Percentiles rank a stretch among this genome's conserved stretches.
Evolutionary conservation across 2,113 vertebrate genomes (phyloP).

Genomic region (Phaethornis superciliosus): DNA sequence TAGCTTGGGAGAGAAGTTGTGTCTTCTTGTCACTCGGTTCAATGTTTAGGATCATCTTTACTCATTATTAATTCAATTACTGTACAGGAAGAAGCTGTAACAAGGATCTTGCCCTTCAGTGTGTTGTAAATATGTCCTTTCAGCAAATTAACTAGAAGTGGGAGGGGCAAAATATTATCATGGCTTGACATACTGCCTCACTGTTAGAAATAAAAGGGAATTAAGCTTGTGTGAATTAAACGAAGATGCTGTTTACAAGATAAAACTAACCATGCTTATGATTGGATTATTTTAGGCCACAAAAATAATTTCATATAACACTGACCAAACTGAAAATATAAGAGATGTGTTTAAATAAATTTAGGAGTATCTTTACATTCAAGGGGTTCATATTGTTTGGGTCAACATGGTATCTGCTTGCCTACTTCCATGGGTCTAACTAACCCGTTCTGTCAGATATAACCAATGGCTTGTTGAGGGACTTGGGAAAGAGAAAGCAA

Average conservation of each 20-base stretch:
- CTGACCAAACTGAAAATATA: neutral
- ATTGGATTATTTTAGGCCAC: neutral
- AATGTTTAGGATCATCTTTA: neutral
- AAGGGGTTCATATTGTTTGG: neutral
- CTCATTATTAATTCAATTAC: neutral
- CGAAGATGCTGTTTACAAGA: neutral
- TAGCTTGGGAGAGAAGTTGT: neutral
- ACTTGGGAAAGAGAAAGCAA: conserved; percentile 31
- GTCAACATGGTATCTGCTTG: neutral
- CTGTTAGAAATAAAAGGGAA: neutral
- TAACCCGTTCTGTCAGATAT: neutral
- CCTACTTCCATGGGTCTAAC: neutral
- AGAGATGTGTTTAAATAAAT: neutral
- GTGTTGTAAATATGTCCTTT: neutral
- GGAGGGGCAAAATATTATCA: neutral
- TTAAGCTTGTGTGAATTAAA: neutral
- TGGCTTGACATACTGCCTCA: neutral
- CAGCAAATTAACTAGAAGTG: neutral
- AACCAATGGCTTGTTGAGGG: neutral
- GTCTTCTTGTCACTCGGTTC: neutral
- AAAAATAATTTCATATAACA: neutral
- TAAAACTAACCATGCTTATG: neutral
- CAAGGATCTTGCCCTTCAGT: neutral
- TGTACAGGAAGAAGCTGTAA: neutral
- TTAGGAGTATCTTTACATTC: neutral